Base-by-base conservation (phyloP, 37 sponge, comb jelly and placozoan species). In the Bolinopsis microptera region DNA sequence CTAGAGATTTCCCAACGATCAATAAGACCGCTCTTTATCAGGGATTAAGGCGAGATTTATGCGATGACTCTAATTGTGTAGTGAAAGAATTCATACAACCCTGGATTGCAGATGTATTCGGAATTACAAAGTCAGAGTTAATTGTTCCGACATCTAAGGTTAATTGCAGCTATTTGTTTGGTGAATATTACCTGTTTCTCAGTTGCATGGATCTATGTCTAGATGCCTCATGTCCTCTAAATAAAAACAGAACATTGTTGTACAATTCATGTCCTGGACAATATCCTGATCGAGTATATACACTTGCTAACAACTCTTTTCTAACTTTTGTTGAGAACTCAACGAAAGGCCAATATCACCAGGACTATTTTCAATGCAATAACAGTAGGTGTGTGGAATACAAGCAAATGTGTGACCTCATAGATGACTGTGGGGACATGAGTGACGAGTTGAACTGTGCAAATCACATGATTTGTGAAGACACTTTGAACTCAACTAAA, bases 151-250 rank as follows among this genome's bases (percentile, higher is more conserved):
- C 36, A 40, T 36, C 32, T 48, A 35, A 35, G 9, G 61, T 41
- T 18, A 86, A 86, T 28, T 86, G 90, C 31, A 34, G 16, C 22
- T 13, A 41, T 25, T 0, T 23, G 13, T 40, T 30, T 41, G 90
- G 90, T 13, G 40, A 28, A 26, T 27, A 24, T 8, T 34, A 41
- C 30, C 1, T 86, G 61, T 41, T 39, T 18, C 61, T 86, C 13
- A 86, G 90, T 38, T 86, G 90, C 28, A 41, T 41, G 41, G 30
- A 34, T 27, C 24, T 39, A 2, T 86, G 90, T 86, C 30, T 21
- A 27, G 90, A 28, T 3, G 23, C 90, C 41, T 18, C 61, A 48
- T 86, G 90, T 38, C 90, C 90, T 2, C 41, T 86, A 0, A 48
- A 48, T 13, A 13, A 13, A 48, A 13, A 48, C 5, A 18, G 35